A percentile compares a stretch with the other conserved stretches of the same genome.
phyloP scores from a whole-genome alignment of 1,140 invertebrate species.

The Andrena cerasifolii region DNA sequence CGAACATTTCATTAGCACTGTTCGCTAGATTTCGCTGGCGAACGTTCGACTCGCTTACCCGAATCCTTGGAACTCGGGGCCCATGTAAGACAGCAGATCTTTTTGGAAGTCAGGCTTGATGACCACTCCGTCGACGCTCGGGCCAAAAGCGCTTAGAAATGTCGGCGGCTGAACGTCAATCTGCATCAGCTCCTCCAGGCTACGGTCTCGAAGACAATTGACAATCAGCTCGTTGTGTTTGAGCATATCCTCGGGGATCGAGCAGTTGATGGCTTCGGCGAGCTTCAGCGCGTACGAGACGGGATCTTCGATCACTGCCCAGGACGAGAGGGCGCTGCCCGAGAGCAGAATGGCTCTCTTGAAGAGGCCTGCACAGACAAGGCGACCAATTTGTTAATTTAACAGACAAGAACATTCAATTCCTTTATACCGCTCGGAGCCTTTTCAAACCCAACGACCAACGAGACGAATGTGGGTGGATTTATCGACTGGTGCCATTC shows the following conservation, averaged over 20 bases:
- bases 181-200: conserved; percentile 89
- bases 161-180: conserved; percentile 92
- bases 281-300: conserved; percentile 92
- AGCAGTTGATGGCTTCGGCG: conserved; percentile 93
- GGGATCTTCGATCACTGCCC: conserved; percentile 96
- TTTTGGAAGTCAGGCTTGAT: conserved; percentile 91
- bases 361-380: conserved; percentile 87
- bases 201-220: conserved; percentile 90
- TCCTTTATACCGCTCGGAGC: no score
- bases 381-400: not conserved
- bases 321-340: conserved; percentile 95
- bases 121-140: conserved; percentile 93
- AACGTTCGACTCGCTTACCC: conserved; percentile 72
- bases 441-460: no score
- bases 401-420: no score
- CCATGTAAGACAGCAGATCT: conserved; percentile 87
- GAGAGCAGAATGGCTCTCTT: conserved; percentile 95
- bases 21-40: not conserved
- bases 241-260: conserved; percentile 89
- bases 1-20: not conserved
- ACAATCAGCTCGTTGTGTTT: conserved; percentile 91
- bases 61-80: conserved; percentile 87
- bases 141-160: conserved; percentile 92
- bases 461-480: no score
- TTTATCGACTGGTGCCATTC: no score